These are phyloP conservation scores for Megalonaias nervosa DNA, from an alignment of 1,140 invertebrate species.

Conservation along the genomic window DNA sequence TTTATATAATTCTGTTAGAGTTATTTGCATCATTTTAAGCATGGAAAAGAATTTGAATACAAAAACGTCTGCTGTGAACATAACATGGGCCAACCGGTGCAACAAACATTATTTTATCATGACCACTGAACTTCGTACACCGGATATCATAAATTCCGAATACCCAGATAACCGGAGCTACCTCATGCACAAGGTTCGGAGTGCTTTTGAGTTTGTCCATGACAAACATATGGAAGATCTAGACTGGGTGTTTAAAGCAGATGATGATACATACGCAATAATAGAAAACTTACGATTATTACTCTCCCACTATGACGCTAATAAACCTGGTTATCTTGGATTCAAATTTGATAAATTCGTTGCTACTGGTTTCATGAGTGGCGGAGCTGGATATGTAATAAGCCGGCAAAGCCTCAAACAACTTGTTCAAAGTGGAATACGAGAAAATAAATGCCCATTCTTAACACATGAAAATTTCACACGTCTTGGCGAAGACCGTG, in stretches of 20 bases:
- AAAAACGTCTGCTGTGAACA: constrained; percentile 38
- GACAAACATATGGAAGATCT: constrained; percentile 41
- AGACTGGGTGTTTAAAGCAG: constrained; percentile 62
- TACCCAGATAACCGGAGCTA: constrained; percentile 28
- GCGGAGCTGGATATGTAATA: constrained; percentile 49
- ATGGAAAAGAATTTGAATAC: constrained; percentile 26
- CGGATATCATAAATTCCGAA: constrained; percentile 27
- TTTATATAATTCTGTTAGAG: constrained; percentile 17
- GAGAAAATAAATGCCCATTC: constrained; percentile 25
- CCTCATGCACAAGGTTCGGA: constrained; percentile 37
- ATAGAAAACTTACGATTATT: constrained; percentile 93
- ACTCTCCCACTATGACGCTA: constrained; percentile 75
- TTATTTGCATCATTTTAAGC: constrained; percentile 41
- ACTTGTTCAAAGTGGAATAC: constrained; percentile 30
- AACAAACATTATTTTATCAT: constrained; percentile 42
- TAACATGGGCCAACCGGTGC: constrained; percentile 44
- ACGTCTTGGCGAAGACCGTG: constrained; percentile 40
- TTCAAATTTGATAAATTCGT: constrained; percentile 45
- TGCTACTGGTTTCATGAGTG: constrained; percentile 43
- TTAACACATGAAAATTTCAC: constrained; percentile 14
- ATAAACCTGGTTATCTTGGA: constrained; percentile 50
- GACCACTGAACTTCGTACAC: constrained; percentile 10
- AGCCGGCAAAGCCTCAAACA: constrained; percentile 39
- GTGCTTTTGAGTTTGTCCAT: constrained; percentile 33
- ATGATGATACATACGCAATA: constrained; percentile 83